Percentiles rank a stretch among this genome's conserved stretches.
Evolutionary conservation across 2,888 invertebrate genomes (phyloP).

Genomic region (Sympetrum striolatum): DNA sequence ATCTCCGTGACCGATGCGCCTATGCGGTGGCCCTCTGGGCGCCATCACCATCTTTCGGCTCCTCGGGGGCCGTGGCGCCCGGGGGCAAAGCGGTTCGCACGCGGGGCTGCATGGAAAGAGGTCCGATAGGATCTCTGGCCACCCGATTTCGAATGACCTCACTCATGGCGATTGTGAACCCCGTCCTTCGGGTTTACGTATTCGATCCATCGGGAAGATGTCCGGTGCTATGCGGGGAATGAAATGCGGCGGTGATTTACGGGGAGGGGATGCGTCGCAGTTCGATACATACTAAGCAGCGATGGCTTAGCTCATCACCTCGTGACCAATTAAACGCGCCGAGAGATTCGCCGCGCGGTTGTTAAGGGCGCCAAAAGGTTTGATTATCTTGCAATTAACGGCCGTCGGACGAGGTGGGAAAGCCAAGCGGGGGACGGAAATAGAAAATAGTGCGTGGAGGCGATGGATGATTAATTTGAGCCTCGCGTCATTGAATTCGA

Average conservation of each 20-base stretch:
- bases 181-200: constrained; percentile 36
- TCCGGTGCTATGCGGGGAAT: constrained; percentile 8
- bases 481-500: no score
- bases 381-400: not conserved
- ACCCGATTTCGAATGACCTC: constrained; percentile 34
- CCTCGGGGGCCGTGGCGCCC: not conserved
- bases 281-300: constrained; percentile 3
- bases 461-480: no score
- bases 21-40: not conserved
- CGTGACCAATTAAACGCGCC: constrained; percentile 31
- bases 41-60: not conserved
- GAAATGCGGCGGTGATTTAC: not conserved
- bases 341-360: not conserved
- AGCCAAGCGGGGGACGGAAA: not conserved
- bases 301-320: constrained; percentile 1
- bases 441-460: no score
- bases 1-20: constrained; percentile 29
- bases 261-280: not conserved
- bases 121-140: constrained; percentile 29
- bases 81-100: constrained; percentile 4
- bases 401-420: not conserved
- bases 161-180: constrained; percentile 9
- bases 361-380: not conserved
- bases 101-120: constrained; percentile 2
- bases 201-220: constrained; percentile 33